Percentiles rank a stretch among this genome's conserved stretches.
phyloP scores from a whole-genome alignment of 2,113 vertebrate species.

The Oryctolagus cuniculus region mOryCun1.1 NC_091434.1:17041501-17042000 shows the following conservation, averaged over 20 bases:
- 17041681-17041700: background rate
- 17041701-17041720: constrained; percentile 7
- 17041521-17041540: background rate
- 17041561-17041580: constrained; percentile 43
- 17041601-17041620: constrained; percentile 26
- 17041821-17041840: background rate
- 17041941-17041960: background rate
- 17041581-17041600: constrained; percentile 48
- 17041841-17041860: background rate
- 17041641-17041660: constrained; percentile 41
- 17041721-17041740: constrained; percentile 47
- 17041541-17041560: constrained; percentile 50
- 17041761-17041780: constrained; percentile 38
- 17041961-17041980: background rate
- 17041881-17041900: background rate
- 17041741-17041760: constrained; percentile 1
- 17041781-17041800: constrained; percentile 20
- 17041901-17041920: background rate
- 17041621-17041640: constrained; percentile 31
- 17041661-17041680: constrained; percentile 29
- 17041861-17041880: constrained; percentile 49
- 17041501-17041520: constrained; percentile 11
- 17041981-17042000: background rate
- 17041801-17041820: background rate
- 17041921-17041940: background rate